Percentiles rank a stretch among this genome's conserved stretches.
These are phyloP conservation scores for Pomatorhinus ruficollis DNA, from an alignment of 2,113 vertebrate species.

Conservation along the genomic window DNA sequence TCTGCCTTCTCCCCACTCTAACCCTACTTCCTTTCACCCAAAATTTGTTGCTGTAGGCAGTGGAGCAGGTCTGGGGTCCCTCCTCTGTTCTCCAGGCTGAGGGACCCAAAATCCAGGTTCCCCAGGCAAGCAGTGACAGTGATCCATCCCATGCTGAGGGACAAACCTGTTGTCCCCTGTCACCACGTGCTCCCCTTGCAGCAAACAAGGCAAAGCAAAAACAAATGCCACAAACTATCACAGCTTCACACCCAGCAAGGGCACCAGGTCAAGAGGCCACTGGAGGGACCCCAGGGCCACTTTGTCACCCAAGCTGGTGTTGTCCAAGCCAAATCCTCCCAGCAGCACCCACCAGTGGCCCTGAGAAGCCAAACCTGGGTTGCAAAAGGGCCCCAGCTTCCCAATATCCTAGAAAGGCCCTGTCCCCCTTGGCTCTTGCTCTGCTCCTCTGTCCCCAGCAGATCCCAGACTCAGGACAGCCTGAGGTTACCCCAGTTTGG, in stretches of 20 bases:
- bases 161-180: neutral
- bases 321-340: neutral
- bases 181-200: neutral
- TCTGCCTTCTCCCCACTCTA: neutral
- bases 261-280: neutral
- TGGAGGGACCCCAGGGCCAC: neutral
- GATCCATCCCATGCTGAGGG: neutral
- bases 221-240: neutral
- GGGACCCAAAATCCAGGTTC: neutral
- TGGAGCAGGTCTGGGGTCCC: neutral
- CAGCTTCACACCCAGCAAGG: fast-evolving
- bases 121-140: neutral
- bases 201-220: neutral
- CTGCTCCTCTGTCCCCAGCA: neutral
- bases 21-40: neutral
- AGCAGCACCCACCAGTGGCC: neutral
- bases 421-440: neutral
- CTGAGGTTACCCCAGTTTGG: fast-evolving
- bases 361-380: neutral
- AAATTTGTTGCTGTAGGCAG: neutral
- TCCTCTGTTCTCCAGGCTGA: neutral
- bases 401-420: neutral
- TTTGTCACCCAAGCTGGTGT: neutral
- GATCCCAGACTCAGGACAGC: neutral
- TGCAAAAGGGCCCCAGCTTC: neutral